These are phyloP conservation scores for Antechinus flavipes DNA, from an alignment of 2,113 vertebrate species.

Conservation along the genomic window DNA sequence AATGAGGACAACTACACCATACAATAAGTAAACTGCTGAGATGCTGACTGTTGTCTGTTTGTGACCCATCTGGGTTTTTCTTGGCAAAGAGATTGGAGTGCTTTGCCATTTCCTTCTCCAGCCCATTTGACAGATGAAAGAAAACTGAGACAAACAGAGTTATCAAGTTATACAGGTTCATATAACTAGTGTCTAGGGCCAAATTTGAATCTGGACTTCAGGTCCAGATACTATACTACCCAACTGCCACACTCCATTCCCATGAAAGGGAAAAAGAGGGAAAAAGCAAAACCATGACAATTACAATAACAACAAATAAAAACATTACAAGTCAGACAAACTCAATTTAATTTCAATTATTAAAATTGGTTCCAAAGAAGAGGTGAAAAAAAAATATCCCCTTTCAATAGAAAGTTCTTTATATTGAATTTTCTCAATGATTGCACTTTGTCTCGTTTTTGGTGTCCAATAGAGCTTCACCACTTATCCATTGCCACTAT, in stretches of 20 bases:
- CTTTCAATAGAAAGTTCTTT: not conserved
- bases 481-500: not conserved
- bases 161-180: too few relatives aligned
- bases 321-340: not conserved
- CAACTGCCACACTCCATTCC: not conserved
- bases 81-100: too few relatives aligned
- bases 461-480: not conserved
- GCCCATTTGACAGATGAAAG: too few relatives aligned
- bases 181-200: too few relatives aligned
- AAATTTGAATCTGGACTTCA: too few relatives aligned
- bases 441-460: not conserved
- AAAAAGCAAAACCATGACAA: not conserved
- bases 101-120: too few relatives aligned
- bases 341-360: not conserved
- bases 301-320: not conserved
- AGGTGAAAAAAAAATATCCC: not conserved
- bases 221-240: too few relatives aligned
- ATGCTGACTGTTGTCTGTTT: too few relatives aligned
- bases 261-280: not conserved
- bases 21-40: not conserved
- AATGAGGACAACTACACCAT: not conserved
- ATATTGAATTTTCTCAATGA: not conserved
- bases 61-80: too few relatives aligned
- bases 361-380: not conserved
- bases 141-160: too few relatives aligned